A percentile compares a stretch with the other conserved stretches of the same genome.
Conservation (phyloP, 2,113 vertebrate genomes). For the Peromyscus leucopus region DNA sequence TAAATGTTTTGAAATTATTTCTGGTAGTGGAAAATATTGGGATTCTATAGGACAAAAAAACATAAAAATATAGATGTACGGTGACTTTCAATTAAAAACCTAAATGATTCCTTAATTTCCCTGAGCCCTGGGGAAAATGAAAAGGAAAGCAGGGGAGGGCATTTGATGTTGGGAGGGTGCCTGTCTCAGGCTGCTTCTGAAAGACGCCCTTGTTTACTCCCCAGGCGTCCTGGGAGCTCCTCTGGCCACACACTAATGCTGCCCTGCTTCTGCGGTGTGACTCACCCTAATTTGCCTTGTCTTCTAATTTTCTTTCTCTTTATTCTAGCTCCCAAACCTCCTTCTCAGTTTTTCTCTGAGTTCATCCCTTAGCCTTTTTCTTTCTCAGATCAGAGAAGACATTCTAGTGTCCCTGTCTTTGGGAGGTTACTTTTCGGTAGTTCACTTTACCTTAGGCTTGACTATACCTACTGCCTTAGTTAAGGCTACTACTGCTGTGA, state of each 20-base stretch:
- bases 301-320: slow-evolving; percentile 23
- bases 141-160: slow-evolving; percentile 32
- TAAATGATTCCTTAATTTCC: slow-evolving; percentile 6
- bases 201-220: slow-evolving; percentile 69
- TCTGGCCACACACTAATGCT: slow-evolving; percentile 25
- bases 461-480: background rate
- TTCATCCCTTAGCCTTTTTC: background rate
- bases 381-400: background rate
- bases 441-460: background rate
- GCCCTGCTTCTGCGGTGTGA: slow-evolving; percentile 19
- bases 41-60: background rate
- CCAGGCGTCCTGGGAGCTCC: background rate
- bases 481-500: background rate
- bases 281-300: slow-evolving; percentile 42
- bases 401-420: background rate
- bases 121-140: background rate
- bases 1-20: slow-evolving; percentile 57
- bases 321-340: slow-evolving; percentile 37
- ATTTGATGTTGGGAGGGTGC: slow-evolving; percentile 25
- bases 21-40: slow-evolving; percentile 11
- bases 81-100: background rate
- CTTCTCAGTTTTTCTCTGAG: background rate
- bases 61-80: slow-evolving; percentile 47
- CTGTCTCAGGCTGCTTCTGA: slow-evolving; percentile 58
- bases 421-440: background rate